Base-by-base conservation (phyloP, 2,797 vertebrate genomes). In the Pogonophryne albipinna region DNA sequence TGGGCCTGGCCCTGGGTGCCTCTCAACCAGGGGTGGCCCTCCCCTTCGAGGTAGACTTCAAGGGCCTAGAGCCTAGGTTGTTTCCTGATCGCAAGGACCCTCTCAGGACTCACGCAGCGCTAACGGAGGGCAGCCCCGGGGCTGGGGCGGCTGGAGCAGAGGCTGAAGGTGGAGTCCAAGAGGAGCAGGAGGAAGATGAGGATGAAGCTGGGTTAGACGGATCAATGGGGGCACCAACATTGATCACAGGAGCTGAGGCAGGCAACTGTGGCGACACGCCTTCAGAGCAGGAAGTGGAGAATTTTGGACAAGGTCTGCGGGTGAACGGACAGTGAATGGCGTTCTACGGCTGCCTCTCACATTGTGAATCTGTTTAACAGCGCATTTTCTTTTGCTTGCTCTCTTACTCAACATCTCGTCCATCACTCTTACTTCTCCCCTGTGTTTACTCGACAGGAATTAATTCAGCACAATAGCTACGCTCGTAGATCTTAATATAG, bases 11-110 rank as follows among this genome's bases (percentile, higher is more conserved):
- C 0, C 84, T 94, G 0, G 95, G 96, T 46, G 96, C 95, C 87
- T 92, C 96, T 31, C 90, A 96, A 70, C 84, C 95, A 0, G 93
- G 94, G 58, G 74, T 92, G 5, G 23, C 93, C 2, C 92, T 95
- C 71, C 88, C 96, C 47, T 96, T 98, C n/a, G 98, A 99, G 79
- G 76, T 96, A 0, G 98, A 98, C 49, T 98, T 98, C 91, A 97
- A 97, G 64, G 92, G 89, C 66, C 95, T 98, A 27, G 97, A 98
- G 93, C 97, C 97, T 89, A 94, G 96, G 66, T 93, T 98, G 90
- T 98, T 96, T 55, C 92, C 95, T 0, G 98, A 98, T 65, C 94
- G 96, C 76, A 95, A 95, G 92, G 97, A 93, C 78, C 92, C 56
- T 89, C 95, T 90, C 70, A 95, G 95, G 91, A 96, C 95, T 95